A percentile compares a stretch with the other conserved stretches of the same genome.
Conservation (phyloP, 2,888 invertebrate genomes). For the Athalia circularis region DNA sequence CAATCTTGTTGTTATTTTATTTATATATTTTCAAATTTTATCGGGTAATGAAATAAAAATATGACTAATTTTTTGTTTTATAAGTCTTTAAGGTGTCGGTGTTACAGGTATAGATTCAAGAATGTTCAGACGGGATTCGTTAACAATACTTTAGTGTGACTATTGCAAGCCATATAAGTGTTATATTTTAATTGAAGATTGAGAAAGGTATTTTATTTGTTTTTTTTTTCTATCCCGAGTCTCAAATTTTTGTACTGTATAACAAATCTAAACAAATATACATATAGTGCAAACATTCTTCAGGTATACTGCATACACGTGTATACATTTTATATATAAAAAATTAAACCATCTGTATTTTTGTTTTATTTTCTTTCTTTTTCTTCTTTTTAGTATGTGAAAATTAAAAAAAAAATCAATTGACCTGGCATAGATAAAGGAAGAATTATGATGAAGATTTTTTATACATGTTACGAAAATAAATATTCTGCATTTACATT, state of each 20-base stretch:
- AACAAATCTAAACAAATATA: slow-evolving; percentile 12
- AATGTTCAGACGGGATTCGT: not conserved
- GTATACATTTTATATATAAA: not conserved
- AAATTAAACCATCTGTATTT: not conserved
- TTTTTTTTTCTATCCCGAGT: not conserved
- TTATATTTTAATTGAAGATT: slow-evolving; percentile 7
- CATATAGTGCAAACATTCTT: slow-evolving; percentile 23
- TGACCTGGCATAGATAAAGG: not conserved
- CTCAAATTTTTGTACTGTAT: slow-evolving; percentile 27
- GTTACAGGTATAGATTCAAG: not conserved
- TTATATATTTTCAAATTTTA: not conserved
- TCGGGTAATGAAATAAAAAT: too few relatives aligned
- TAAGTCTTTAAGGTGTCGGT: not conserved
- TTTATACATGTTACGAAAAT: slow-evolving; percentile 15
- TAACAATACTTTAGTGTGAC: not conserved
- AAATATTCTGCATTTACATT: slow-evolving; percentile 13
- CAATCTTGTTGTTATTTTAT: not conserved
- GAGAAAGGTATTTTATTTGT: not conserved
- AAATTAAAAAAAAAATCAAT: not conserved
- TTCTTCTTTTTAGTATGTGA: not conserved
- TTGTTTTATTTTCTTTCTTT: not conserved
- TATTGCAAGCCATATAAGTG: slow-evolving; percentile 1
- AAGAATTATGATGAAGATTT: not conserved
- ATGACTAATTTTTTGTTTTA: not conserved
- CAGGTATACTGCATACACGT: not conserved